Evolutionary conservation across 2,113 vertebrate genomes (phyloP).

Genomic region (Onychostruthus taczanowskii): DNA sequence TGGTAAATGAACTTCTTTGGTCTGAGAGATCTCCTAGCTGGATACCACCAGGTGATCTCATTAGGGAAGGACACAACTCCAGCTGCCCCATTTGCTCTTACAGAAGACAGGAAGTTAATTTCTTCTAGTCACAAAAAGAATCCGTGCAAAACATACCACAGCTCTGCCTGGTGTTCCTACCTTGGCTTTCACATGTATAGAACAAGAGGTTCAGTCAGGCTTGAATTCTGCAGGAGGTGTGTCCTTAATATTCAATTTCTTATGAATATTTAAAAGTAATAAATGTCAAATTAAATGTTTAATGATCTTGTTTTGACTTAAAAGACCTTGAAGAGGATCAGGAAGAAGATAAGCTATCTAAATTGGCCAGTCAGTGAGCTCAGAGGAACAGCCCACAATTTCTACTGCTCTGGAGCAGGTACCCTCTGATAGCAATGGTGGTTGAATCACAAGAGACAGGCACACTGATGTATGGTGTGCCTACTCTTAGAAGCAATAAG

Average conservation of each 20-base stretch:
- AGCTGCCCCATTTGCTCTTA: not conserved
- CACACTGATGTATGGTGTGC: not conserved
- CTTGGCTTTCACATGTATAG: not conserved
- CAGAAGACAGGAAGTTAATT: not conserved
- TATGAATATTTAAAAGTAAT: conserved; percentile 77
- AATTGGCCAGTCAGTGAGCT: not conserved
- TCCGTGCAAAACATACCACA: not conserved
- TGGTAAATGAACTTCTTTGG: not conserved
- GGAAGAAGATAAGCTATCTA: conserved; percentile 10
- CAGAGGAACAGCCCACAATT: not conserved
- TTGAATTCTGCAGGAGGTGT: conserved; percentile 46
- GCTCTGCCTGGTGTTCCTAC: not conserved
- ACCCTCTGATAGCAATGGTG: not conserved
- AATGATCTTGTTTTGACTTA: conserved; percentile 72
- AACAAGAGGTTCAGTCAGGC: not conserved
- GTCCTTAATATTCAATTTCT: conserved; percentile 51
- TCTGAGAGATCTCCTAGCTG: not conserved
- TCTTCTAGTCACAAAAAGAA: not conserved
- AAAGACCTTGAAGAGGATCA: conserved; percentile 71
- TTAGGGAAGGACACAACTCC: not conserved
- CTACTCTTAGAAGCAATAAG: not conserved
- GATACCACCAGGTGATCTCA: not conserved
- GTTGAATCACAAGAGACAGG: not conserved
- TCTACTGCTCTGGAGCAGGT: not conserved
- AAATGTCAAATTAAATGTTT: conserved; percentile 75